Base-by-base conservation (phyloP, 2,888 invertebrate genomes). In the Eupeodes luniger region DNA sequence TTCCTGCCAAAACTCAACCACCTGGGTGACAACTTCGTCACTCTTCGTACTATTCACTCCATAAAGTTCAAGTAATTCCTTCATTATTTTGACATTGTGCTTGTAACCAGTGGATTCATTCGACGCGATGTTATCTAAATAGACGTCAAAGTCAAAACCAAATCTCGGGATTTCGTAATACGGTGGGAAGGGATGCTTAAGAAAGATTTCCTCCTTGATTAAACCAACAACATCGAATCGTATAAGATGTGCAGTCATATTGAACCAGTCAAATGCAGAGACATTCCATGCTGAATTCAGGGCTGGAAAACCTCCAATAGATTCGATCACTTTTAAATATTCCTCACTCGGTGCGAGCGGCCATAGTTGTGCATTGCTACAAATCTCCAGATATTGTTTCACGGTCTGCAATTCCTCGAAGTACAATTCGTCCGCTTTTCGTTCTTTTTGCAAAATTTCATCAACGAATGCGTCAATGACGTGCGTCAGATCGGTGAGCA, bases 251-350 rank as follows among this genome's bases (percentile, higher is more conserved):
- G 93, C 90, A 76, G 91, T 92, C 93, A 92, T 93, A 69, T 92
- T 93, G 49, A 93, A 92, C 93, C 93, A 93, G 75, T 91, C 91
- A 40, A 93, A 93, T 9, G 89, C 90, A 5, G 90, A 81, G 1
- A 91, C 81, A 36, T 90, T 88, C 61, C 92, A 91, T 0, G 89
- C 27, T 0, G 87, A 77, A 36, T 93, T 91, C 0, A 93, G 83
- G 0, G 93, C 93, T 5, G 93, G 93, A 69, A 93, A 93, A 1
- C 93, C 93, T 69, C 93, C 93, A 66, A 93, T 90, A 5, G 90
- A 86, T 67, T 90, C 91, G 84, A 93, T 90, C 57, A 92, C 90
- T 34, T 88, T 74, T 69, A 92, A 89, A 90, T 92, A 93, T 78
- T 91, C 92, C 47, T 90, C 80, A 12, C 91, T 91, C 6, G 91